A percentile compares a stretch with the other conserved stretches of the same genome.
Conservation (phyloP, 2,888 invertebrate genomes). For the Mesorhabditis spiculigera region DNA sequence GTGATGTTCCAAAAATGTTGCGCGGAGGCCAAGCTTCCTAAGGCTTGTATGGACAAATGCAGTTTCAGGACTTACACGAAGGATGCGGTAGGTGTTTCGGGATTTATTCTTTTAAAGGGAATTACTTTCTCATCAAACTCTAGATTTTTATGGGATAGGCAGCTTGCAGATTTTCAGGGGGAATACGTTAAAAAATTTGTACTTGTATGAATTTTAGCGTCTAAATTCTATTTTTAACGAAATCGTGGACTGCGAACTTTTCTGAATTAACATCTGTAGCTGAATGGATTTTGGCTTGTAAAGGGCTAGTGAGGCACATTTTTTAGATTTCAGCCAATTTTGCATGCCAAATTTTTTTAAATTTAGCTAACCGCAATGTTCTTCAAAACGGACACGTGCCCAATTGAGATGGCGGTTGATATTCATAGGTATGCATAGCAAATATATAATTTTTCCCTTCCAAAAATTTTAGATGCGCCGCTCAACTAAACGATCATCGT, state of each 20-base stretch:
- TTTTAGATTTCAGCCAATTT: no score
- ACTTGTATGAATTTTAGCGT: no score
- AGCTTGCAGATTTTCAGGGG: no score
- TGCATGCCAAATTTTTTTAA: no score
- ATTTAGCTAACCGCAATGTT: neutral
- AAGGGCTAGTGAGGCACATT: no score
- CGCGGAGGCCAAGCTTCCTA: neutral
- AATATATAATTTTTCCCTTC: neutral
- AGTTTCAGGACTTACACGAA: neutral
- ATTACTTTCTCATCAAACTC: no score
- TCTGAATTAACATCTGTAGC: no score
- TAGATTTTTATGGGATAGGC: no score
- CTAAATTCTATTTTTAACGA: no score
- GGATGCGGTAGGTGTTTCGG: neutral
- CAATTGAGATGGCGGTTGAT: neutral
- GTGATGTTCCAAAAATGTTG: constrained; percentile 6
- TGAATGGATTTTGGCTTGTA: no score
- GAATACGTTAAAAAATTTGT: no score
- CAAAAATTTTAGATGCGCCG: constrained; percentile 1
- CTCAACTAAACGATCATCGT: constrained; percentile 1
- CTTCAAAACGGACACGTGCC: constrained; percentile 3
- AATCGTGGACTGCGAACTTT: no score
- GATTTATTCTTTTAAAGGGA: neutral
- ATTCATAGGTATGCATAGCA: neutral
- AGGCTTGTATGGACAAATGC: neutral